Evolutionary conservation across 2,888 invertebrate species (phyloP).

Genomic region (Bombyx huttoni): DNA sequence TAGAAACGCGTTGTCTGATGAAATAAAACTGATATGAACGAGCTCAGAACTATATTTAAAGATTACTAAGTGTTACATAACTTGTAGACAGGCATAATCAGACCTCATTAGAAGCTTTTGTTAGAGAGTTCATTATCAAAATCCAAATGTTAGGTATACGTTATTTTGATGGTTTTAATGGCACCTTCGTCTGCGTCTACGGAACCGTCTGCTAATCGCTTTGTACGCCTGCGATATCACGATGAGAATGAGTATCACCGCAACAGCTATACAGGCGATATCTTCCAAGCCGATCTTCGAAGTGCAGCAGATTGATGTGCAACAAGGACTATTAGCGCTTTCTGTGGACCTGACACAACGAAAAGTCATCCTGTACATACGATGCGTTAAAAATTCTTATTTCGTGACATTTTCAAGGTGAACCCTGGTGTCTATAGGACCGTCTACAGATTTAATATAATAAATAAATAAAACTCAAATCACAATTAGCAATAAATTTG

Average conservation of each 20-base stretch:
- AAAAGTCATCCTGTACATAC: too few relatives aligned
- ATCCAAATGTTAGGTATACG: too few relatives aligned
- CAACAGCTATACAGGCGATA: neutral
- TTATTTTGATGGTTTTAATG: neutral
- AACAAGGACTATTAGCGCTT: neutral
- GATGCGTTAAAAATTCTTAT: too few relatives aligned
- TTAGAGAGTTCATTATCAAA: neutral
- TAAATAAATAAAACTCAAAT: too few relatives aligned
- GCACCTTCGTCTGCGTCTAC: slow-evolving; percentile 1
- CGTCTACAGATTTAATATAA: too few relatives aligned
- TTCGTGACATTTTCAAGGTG: too few relatives aligned
- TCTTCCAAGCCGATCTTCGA: neutral
- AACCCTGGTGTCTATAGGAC: too few relatives aligned
- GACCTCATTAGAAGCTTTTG: neutral
- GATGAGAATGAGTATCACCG: neutral
- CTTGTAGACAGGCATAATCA: neutral
- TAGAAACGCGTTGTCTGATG: too few relatives aligned
- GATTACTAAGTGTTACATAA: neutral
- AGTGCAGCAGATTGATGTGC: neutral
- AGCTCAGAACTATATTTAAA: neutral
- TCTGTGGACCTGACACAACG: too few relatives aligned
- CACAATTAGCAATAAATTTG: too few relatives aligned
- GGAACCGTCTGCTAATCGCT: neutral
- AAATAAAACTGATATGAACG: too few relatives aligned
- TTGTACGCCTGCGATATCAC: neutral